Evolutionary conservation across 2,797 vertebrate genomes (phyloP), one percentile per base, ranked within the genome.

Genomic region (Oryzias sinensis): DNA sequence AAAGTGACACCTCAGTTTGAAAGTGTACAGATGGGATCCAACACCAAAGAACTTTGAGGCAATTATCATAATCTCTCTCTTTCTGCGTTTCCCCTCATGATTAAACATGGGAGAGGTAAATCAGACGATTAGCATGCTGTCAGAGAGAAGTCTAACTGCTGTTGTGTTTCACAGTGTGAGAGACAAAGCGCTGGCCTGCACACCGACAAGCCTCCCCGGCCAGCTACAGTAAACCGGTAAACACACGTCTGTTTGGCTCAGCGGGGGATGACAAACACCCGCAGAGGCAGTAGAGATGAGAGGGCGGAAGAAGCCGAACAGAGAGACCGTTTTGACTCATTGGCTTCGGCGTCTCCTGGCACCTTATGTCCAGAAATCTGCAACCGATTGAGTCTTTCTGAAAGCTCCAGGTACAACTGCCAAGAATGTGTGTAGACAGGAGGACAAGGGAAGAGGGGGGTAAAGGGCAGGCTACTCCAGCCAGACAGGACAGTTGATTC

Each of bases 141-240:
- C 84, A 84, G 84, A 78, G 79, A 86, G 83, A 84, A 88, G 79
- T 83, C 84, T 88, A 87, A 87, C 86, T 81, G 86, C 82, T 84
- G 83, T 83, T 86, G 85, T 89, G 88, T 88, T 88, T 87, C 87
- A 86, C 87, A 89, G 87, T 88, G 87, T 88, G 88, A 89, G 79
- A 77, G 84, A 84, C 80, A 84, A 86, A 83, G 84, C 69, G 75
- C 78, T 74, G 80, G 83, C 81, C 80, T 52, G 79, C 83, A 54
- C 79, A 62, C 70, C 82, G 66, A 89, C 89, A 88, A 88, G 87
- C 80, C 80, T 88, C 88, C 88, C 84, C 13, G 81, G 86, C 81
- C 65, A 77, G 85, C 79, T 79, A 87, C 85, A 90, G 82, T 75
- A 79, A 82, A 83, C 79, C 76, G 65, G 81, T 83, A 90, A 88